Conservation (phyloP, 2,888 invertebrate species). For the Platycnemis pennipes region DNA sequence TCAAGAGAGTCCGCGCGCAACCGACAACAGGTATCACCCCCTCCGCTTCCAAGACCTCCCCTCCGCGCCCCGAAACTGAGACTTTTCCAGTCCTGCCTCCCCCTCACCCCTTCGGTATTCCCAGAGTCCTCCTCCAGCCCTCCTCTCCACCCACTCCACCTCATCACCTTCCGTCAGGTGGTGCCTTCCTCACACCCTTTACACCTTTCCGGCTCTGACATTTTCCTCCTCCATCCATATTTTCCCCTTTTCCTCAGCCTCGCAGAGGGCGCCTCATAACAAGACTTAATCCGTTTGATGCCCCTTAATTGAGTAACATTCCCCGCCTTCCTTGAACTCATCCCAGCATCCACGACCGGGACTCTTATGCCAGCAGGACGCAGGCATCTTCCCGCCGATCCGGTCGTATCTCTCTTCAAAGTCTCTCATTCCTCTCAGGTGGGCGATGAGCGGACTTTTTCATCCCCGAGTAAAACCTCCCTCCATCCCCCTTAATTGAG, state of each 20-base stretch:
- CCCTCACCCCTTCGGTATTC: not conserved
- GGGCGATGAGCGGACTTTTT: too few species aligned
- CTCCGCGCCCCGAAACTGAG: not conserved
- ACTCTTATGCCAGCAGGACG: too few species aligned
- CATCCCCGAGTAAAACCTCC: not conserved
- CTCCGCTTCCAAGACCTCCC: not conserved
- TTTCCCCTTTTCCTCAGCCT: conserved; percentile 5
- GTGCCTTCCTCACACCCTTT: not conserved
- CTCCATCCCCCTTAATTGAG: conserved; percentile 53
- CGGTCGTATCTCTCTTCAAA: too few species aligned
- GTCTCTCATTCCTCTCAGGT: too few species aligned
- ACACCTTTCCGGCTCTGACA: not conserved
- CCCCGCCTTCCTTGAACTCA: conserved; percentile 44
- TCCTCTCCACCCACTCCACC: too few species aligned
- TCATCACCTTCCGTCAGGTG: too few species aligned
- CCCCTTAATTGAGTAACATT: conserved; percentile 61
- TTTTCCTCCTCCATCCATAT: not conserved
- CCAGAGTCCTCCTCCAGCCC: too few species aligned
- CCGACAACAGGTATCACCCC: conserved; percentile 52
- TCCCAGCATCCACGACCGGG: not conserved
- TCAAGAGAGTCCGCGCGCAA: not conserved
- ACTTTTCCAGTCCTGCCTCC: not conserved
- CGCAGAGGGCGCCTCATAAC: conserved; percentile 38
- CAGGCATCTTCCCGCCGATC: too few species aligned
- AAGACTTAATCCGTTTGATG: conserved; percentile 58